Evolutionary conservation across 2,113 vertebrate genomes (phyloP).

Genomic region (Cervus canadensis): DNA sequence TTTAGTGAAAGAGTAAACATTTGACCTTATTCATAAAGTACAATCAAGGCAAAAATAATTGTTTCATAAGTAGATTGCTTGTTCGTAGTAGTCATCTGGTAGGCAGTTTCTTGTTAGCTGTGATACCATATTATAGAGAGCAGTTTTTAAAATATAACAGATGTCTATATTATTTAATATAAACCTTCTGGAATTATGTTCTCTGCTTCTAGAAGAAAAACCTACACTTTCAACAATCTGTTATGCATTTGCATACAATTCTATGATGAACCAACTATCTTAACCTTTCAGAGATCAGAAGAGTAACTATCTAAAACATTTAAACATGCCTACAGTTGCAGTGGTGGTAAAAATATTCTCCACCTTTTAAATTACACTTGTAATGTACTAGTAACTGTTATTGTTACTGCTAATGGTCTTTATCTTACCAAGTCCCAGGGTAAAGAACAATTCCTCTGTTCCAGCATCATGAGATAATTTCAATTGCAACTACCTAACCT

Average conservation of each 20-base stretch:
- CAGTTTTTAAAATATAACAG: neutral
- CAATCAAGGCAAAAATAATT: constrained; percentile 14
- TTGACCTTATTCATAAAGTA: neutral
- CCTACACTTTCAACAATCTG: neutral
- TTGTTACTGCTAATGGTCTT: constrained; percentile 13
- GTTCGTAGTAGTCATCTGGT: neutral
- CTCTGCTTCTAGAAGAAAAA: constrained; percentile 16
- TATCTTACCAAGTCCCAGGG: neutral
- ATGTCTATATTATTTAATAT: constrained; percentile 4
- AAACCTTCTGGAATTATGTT: neutral
- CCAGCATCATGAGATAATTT: constrained; percentile 1
- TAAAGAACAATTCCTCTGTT: neutral
- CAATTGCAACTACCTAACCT: neutral
- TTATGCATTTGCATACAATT: constrained; percentile 5
- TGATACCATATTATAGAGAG: neutral
- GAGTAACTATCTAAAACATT: constrained; percentile 16
- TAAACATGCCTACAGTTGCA: neutral
- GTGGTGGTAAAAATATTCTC: neutral
- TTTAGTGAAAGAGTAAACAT: neutral
- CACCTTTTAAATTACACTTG: neutral
- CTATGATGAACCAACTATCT: neutral
- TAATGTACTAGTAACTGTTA: neutral
- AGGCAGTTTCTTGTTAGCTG: neutral
- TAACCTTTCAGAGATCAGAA: neutral
- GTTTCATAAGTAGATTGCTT: neutral